These are phyloP conservation scores for Coccyzus lansbergi DNA, from an alignment of 2,797 vertebrate genomes.

Conservation along the genomic window DNA sequence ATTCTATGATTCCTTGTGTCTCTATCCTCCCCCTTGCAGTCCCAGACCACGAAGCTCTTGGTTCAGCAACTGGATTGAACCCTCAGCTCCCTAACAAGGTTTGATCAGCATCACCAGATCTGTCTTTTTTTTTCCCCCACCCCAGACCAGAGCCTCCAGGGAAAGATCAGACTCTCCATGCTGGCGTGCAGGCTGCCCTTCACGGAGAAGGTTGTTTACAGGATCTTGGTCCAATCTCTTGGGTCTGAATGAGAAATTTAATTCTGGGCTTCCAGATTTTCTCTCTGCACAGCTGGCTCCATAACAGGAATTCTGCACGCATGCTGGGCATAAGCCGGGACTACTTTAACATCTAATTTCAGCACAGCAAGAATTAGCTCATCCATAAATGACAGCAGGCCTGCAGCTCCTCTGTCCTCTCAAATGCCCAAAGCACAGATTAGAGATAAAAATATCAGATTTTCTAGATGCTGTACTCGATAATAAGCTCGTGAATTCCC, in stretches of 20 bases:
- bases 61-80: background rate
- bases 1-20: fast-evolving
- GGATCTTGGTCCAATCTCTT: conserved; percentile 2
- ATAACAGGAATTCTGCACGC: conserved; percentile 21
- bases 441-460: conserved; percentile 53
- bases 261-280: conserved; percentile 40
- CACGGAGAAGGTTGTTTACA: background rate
- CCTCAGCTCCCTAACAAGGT: background rate
- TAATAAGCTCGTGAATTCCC: conserved; percentile 42
- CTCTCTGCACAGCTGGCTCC: conserved; percentile 29
- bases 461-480: conserved; percentile 56
- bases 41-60: background rate
- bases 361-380: conserved; percentile 59
- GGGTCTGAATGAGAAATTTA: conserved; percentile 1
- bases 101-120: background rate
- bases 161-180: background rate
- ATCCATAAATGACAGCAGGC: conserved; percentile 56
- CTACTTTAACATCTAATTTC: conserved; percentile 62
- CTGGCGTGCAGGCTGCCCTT: background rate
- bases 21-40: background rate
- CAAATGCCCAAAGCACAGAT: conserved; percentile 30
- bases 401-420: conserved; percentile 39
- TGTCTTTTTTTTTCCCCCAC: background rate
- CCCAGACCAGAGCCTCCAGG: background rate
- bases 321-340: conserved; percentile 23